These are phyloP conservation scores for Cryptotermes secundus DNA, from an alignment of 1,140 invertebrate genomes.

Conservation along the genomic window DNA sequence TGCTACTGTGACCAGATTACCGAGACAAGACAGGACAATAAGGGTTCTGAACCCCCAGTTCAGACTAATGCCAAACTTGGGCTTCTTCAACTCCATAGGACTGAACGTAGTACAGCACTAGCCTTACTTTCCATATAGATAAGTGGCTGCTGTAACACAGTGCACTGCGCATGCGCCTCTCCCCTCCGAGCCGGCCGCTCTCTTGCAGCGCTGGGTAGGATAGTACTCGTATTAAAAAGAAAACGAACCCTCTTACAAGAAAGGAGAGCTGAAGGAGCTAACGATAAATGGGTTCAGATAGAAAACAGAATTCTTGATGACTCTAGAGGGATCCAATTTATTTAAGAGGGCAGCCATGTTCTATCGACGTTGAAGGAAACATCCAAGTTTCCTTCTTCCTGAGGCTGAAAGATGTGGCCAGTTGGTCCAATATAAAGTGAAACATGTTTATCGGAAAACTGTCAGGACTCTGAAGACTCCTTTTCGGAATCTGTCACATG, in stretches of 20 bases:
- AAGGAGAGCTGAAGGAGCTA: background rate
- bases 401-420: background rate
- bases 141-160: background rate
- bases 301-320: background rate
- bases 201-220: background rate
- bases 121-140: background rate
- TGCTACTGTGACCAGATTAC: too few species aligned
- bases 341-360: background rate
- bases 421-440: background rate
- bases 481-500: background rate
- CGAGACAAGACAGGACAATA: too few species aligned
- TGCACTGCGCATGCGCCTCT: background rate
- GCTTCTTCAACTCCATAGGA: too few species aligned
- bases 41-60: too few species aligned
- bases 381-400: background rate
- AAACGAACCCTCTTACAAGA: background rate
- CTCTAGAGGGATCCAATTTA: background rate
- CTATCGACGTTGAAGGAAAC: background rate
- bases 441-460: background rate
- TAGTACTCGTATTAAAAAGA: background rate
- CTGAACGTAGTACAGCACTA: too few species aligned
- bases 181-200: background rate
- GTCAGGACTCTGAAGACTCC: background rate
- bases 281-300: background rate
- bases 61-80: too few species aligned